Percentiles rank a stretch among this genome's conserved stretches.
These are phyloP conservation scores for Spheniscus mendiculus DNA, from an alignment of 2,113 vertebrate species.

Conservation along the genomic window DNA sequence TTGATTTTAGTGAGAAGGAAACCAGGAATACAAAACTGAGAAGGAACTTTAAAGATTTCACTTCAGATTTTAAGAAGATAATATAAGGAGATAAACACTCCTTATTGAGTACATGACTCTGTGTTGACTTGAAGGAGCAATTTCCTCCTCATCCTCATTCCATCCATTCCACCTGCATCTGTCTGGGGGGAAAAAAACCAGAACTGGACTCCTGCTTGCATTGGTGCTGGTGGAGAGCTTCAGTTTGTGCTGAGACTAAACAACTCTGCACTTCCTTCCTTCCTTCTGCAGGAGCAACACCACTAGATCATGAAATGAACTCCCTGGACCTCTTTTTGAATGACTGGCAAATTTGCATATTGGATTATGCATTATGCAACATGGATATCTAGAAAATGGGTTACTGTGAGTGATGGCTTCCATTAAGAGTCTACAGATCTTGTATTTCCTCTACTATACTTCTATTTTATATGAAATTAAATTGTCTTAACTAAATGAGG, in stretches of 20 bases:
- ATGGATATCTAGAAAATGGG: background rate
- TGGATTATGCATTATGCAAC: background rate
- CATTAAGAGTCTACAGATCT: background rate
- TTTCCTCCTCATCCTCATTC: background rate
- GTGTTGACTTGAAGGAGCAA: background rate
- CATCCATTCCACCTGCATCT: background rate
- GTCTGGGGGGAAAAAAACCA: accelerated
- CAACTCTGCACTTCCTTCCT: background rate
- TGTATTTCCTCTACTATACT: background rate
- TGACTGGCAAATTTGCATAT: background rate
- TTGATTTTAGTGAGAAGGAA: background rate
- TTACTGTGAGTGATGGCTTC: background rate
- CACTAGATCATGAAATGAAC: background rate
- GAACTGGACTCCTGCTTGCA: background rate
- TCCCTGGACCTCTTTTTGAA: background rate
- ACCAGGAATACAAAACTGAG: background rate
- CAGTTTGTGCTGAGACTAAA: background rate
- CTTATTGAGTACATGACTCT: background rate
- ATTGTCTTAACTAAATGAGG: background rate
- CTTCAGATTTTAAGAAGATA: background rate
- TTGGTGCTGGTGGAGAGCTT: background rate
- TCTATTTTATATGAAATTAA: background rate
- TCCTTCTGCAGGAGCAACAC: background rate
- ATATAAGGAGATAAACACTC: background rate
- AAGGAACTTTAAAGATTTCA: background rate